phyloP scores from a whole-genome alignment of 2,797 vertebrate genomes.

The Rhinophrynus dorsalis region DNA sequence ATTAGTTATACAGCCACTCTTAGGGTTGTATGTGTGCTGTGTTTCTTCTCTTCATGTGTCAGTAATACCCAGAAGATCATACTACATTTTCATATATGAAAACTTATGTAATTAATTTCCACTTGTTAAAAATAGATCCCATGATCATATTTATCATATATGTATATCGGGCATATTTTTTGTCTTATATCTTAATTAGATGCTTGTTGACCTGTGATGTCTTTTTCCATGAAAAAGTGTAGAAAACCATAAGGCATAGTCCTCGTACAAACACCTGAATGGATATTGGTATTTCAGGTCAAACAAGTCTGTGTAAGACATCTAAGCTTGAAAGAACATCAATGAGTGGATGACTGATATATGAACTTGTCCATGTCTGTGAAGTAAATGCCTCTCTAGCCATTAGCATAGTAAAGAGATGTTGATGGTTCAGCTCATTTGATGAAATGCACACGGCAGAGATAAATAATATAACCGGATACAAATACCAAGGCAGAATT shows the following conservation, averaged over 20 bases:
- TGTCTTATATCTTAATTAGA: background rate
- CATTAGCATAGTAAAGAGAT: conserved; percentile 30
- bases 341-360: conserved; percentile 40
- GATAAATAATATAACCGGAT: conserved; percentile 22
- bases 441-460: conserved; percentile 4
- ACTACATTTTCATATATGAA: too few relatives aligned
- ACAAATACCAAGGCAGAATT: background rate
- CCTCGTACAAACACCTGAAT: conserved; percentile 21
- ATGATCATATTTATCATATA: too few relatives aligned
- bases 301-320: conserved; percentile 44
- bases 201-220: background rate
- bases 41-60: too few relatives aligned
- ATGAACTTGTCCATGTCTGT: conserved; percentile 41
- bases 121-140: too few relatives aligned
- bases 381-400: conserved; percentile 34
- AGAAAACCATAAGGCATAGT: conserved; percentile 18
- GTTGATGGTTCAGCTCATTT: conserved; percentile 38
- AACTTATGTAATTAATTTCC: too few relatives aligned
- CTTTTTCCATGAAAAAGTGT: background rate
- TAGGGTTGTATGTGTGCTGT: too few relatives aligned
- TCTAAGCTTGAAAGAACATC: conserved; percentile 32
- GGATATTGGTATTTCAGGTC: conserved; percentile 30
- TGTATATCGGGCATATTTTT: too few relatives aligned
- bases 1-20: too few relatives aligned
- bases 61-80: too few relatives aligned